Base-by-base conservation (phyloP, 2,888 invertebrate genomes). In the Pristionchus exspectatus region DNA sequence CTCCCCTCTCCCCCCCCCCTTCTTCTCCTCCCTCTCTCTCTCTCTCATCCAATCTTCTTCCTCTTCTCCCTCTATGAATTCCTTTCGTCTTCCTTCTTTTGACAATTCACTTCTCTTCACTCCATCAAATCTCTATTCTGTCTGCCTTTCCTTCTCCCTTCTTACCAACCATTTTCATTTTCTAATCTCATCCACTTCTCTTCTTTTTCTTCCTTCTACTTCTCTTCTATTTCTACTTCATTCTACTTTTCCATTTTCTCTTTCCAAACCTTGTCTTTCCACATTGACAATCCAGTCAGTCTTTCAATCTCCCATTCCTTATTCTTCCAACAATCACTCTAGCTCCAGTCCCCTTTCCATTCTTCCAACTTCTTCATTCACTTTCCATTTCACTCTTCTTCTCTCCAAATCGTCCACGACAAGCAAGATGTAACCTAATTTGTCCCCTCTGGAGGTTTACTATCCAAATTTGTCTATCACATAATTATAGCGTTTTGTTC, bases 81-180 rank as follows among this genome's bases (percentile, higher is more conserved):
- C n/a, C 24, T 38, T 85, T 38, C 63, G 10, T 27, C 85, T 63
- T 85, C 44, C 63, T 38, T 30, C 33, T 18, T 63, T n/a, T 27
- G 30, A 18, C 30, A n/a, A 86, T 38, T 38, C 38, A 2, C 38
- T 63, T 7, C 66, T 66, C 21, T 86, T 66, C 33, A 63, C 63
- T 5, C 24, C 85, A 30, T 85, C 59, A 30, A 59, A 30, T 33
- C 85, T 85, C 12, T 16, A 16, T 14, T 27, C 21, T 81, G 18
- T 54, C 33, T 85, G 63, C 85, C 85, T 85, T 59, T 85, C 44
- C 44, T 14, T 16, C 69, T 21, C 63, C 44, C 27, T 24, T n/a
- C 38, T 14, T 66, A 21, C 66, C 66, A 66, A 66, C 44, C 86
- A n/a, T 86, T 86, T 86, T 86, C 86, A 66, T 66, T 38, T 85